Base-by-base conservation (phyloP, 1,140 invertebrate genomes). In the Aphidius gifuensis region DNA sequence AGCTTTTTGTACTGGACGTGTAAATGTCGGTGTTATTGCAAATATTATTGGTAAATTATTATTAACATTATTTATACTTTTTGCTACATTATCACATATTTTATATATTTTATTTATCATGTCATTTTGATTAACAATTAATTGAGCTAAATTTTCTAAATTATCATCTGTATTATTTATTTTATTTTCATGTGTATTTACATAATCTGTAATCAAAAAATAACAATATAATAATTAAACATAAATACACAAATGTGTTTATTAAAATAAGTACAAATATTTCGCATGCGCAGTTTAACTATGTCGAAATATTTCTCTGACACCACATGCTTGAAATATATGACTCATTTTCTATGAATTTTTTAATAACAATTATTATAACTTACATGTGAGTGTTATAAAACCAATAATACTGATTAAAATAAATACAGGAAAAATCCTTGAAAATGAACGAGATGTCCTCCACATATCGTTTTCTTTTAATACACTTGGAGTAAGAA, bases 1-100 rank as follows among this genome's bases (percentile, higher is more conserved):
- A 16, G 96, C 96, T 80, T 97, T 98, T 82, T 99, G 97, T 51
- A 93, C 92, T 42, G 90, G 86, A 53, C 96, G 84, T 11, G 87
- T 75, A 78, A 97, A 93, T 1, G 96, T 99, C 38, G 96, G 96
- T 6, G 96, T 99, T 58, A 99, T 90, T 5, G 92, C 89, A 80
- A 93, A 96, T 68, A 96, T 93, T 45, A 80, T 86, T 61, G 71
- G 70, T 38, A 62, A 49, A 51, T 72, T 68, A 9, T 8, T 38
- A 16, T 5, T 11, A 43, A 42, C 21, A 53, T 49, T 58, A 23
- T 69, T 64, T 58, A 46, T 50, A 64, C 39, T 42, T 45, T 64
- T 58, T 32, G 50, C 47, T 8, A 39, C 4, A 32, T 32, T 32
- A 32, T 32, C 23, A 32, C 23, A 32, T 2, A 3, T 32, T 32